Conservation (phyloP, 2,113 vertebrate species). For the Zosterops pallidus region DNA sequence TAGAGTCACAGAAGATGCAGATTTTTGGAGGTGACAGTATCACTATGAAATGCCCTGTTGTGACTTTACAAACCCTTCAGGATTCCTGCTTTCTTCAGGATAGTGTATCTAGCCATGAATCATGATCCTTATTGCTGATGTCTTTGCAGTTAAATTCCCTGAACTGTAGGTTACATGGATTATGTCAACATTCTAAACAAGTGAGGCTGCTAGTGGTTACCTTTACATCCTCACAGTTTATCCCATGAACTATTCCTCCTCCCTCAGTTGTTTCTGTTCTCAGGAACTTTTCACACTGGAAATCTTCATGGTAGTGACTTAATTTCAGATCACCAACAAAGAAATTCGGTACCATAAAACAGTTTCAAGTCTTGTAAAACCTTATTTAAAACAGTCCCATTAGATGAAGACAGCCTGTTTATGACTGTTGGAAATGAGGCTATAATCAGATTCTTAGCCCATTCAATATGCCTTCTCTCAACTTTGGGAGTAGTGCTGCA, state of each 20-base stretch:
- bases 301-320: neutral
- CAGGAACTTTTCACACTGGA: neutral
- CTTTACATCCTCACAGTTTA: neutral
- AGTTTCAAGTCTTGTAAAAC: neutral
- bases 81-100: neutral
- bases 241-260: neutral
- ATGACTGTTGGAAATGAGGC: neutral
- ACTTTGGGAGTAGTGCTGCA: neutral
- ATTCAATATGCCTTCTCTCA: neutral
- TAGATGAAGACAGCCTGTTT: neutral
- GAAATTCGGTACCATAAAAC: neutral
- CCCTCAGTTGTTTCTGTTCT: neutral
- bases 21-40: neutral
- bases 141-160: neutral
- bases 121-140: accelerated
- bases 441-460: neutral
- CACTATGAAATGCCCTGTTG: neutral
- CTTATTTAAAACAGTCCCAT: neutral
- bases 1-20: neutral
- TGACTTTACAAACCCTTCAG: neutral
- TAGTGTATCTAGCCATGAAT: neutral
- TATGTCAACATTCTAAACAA: neutral
- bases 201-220: neutral
- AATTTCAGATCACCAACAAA: neutral
- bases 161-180: neutral